Evolutionary conservation across 2,113 vertebrate species (phyloP), one percentile per base, ranked within the genome.

Genomic region (Tachuris rubrigastra): DNA sequence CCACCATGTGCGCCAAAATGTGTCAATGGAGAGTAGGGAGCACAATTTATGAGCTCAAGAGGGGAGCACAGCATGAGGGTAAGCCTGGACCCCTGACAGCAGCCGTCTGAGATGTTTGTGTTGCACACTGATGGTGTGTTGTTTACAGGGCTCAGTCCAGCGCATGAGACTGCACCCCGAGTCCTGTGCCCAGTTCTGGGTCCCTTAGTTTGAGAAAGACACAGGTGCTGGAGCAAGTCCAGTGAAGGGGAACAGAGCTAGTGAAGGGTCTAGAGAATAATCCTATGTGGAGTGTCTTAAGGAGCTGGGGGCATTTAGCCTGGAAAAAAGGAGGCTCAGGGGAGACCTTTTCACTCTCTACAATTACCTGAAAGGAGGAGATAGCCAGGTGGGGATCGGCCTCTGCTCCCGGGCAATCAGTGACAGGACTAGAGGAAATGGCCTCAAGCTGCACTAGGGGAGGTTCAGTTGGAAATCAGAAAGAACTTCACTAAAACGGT

Each of bases 41-140:
- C n/a, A 19, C 31, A 89, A 53, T 60, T 75, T 49, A 14, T 50
- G 20, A 58, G n/a, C 27, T 83, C 8, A 82, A 93, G 47, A 50
- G 3, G 28, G 35, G 39, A 35, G 6, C 21, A 5, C 2, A 1
- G 24, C 42, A 47, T 0, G 0, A 33, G 14, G 35, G 33, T 17
- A 50, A 66, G 60, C 55, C 87, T 69, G 55, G 46, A 50, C 28
- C 28, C 56, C 59, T 65, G 35, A 11, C 27, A 68, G 82, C 49
- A 76, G 73, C 82, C 37, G 3, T 50, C 49, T 17, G 75, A 92
- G 86, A 17, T 24, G 42, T 27, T 50, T 2, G 0, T 2, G 0
- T 30, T 68, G 56, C 24, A 3, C 35, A 31, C 19, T 0, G 0
- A 18, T 59, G 35, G 5, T 4, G 6, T 21, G 1, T 46, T 81